Evolutionary conservation across 2,113 vertebrate genomes (phyloP).

Genomic region (Thamnophis sirtalis): DNA sequence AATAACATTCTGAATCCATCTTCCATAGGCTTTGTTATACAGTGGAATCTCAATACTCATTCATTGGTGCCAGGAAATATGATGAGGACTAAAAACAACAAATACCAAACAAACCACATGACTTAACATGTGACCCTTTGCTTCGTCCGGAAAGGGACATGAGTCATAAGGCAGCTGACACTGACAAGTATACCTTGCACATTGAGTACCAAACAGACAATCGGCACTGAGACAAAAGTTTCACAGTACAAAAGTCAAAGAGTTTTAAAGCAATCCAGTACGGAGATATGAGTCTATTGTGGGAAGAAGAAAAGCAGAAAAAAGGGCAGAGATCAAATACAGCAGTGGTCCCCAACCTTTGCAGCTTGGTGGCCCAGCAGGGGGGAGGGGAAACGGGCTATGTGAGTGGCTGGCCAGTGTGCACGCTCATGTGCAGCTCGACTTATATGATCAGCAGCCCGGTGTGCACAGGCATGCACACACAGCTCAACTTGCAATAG

Average conservation of each 20-base stretch:
- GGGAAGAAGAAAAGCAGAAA: background rate
- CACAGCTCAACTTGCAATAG: background rate
- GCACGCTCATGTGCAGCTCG: too few relatives aligned
- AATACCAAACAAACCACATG: background rate
- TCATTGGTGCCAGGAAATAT: background rate
- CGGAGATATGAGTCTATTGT: background rate
- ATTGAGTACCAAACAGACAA: background rate
- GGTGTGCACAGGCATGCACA: too few relatives aligned
- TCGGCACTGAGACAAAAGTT: too few relatives aligned
- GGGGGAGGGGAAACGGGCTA: too few relatives aligned
- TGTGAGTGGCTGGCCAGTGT: too few relatives aligned
- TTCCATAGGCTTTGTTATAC: background rate
- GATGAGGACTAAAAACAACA: background rate
- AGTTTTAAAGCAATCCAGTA: too few relatives aligned
- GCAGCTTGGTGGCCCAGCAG: too few relatives aligned
- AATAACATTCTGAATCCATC: background rate
- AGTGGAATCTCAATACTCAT: background rate
- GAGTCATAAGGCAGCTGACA: background rate
- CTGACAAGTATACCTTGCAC: background rate
- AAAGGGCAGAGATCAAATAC: background rate
- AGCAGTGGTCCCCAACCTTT: too few relatives aligned
- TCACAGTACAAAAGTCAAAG: too few relatives aligned
- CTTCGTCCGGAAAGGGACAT: background rate
- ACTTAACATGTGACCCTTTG: background rate
- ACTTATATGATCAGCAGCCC: too few relatives aligned